A percentile compares a stretch with the other conserved stretches of the same genome.
phyloP scores from a whole-genome alignment of 2,797 vertebrate genomes.

The Macroramphosus scolopax region DNA sequence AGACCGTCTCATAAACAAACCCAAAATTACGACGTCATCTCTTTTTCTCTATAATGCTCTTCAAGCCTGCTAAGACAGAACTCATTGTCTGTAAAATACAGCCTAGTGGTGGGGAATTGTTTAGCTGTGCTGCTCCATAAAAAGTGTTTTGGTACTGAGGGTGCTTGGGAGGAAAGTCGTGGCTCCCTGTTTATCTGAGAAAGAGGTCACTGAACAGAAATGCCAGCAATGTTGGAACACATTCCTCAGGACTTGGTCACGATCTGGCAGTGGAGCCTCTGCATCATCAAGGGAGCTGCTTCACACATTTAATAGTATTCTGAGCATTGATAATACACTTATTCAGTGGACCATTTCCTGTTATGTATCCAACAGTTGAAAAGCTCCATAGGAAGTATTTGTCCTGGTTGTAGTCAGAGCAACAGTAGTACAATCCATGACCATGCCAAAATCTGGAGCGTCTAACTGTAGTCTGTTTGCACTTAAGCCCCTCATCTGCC shows the following conservation, averaged over 20 bases:
- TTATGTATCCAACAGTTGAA: neutral
- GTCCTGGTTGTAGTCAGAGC: slow-evolving; percentile 2
- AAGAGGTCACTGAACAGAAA: slow-evolving; percentile 64
- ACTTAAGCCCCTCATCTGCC: slow-evolving; percentile 32
- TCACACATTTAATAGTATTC: slow-evolving; percentile 12
- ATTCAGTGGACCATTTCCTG: neutral
- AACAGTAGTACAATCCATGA: slow-evolving; percentile 10
- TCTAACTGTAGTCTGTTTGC: slow-evolving; percentile 32
- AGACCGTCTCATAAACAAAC: slow-evolving; percentile 19
- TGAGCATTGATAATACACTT: no score
- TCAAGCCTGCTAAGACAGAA: slow-evolving; percentile 1
- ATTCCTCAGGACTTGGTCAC: slow-evolving; percentile 64
- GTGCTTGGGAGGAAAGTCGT: slow-evolving; percentile 23
- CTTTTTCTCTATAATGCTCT: no score
- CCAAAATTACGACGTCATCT: no score
- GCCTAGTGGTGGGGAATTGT: slow-evolving; percentile 6
- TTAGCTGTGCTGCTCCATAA: slow-evolving; percentile 31
- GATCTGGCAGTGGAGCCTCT: slow-evolving; percentile 45
- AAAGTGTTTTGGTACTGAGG: slow-evolving; percentile 29
- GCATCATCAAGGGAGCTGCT: slow-evolving; percentile 44
- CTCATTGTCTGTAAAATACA: neutral
- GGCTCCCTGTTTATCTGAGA: slow-evolving; percentile 50
- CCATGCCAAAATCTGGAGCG: slow-evolving; percentile 13
- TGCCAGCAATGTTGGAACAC: slow-evolving; percentile 56
- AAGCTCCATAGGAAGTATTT: neutral